phyloP scores from a whole-genome alignment of 2,797 vertebrate genomes.

The Hippopotamyrus pictus region DNA sequence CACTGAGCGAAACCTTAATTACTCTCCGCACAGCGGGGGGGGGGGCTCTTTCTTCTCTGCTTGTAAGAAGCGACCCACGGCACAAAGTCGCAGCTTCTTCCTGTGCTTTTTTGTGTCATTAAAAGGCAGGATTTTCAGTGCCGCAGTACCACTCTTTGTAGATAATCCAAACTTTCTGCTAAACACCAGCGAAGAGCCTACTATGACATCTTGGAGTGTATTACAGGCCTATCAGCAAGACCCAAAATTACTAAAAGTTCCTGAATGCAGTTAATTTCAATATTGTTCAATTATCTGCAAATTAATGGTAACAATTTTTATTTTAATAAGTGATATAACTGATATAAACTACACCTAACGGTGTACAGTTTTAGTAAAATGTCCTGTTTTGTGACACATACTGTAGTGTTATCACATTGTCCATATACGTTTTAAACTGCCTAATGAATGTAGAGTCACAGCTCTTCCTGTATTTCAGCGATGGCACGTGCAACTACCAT shows the following conservation, averaged over 20 bases:
- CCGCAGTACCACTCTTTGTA: background rate
- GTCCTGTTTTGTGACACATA: background rate
- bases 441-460: background rate
- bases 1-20: slow-evolving; percentile 59
- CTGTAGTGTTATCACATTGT: background rate
- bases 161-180: background rate
- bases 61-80: slow-evolving; percentile 21
- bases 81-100: slow-evolving; percentile 18
- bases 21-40: slow-evolving; percentile 46
- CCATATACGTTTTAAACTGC: background rate
- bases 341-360: background rate
- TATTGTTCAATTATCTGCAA: background rate
- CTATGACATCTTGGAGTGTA: background rate
- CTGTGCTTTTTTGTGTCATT: slow-evolving; percentile 18
- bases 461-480: background rate
- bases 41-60: slow-evolving; percentile 37
- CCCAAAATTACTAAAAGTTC: background rate
- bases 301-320: background rate
- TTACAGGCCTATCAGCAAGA: background rate
- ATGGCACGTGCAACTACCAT: background rate
- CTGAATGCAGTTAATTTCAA: background rate
- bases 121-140: background rate
- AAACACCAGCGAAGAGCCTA: background rate
- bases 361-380: background rate
- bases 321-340: background rate